Percentiles rank a stretch among this genome's conserved stretches.
These are phyloP conservation scores for Hedya salicella DNA, from an alignment of 2,888 invertebrate genomes.

Conservation along the genomic window DNA sequence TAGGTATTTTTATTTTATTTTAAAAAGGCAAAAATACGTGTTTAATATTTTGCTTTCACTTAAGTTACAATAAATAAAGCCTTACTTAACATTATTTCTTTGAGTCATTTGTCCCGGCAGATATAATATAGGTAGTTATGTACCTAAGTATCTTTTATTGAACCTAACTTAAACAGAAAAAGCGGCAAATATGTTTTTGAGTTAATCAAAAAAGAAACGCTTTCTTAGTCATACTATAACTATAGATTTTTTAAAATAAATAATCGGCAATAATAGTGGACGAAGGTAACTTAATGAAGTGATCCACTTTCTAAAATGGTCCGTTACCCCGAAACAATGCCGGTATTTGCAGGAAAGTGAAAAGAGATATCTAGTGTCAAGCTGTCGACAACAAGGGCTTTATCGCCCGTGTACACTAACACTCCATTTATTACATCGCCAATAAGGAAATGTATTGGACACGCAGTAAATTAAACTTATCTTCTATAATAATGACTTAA, in stretches of 20 bases:
- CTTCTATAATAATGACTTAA: conserved; percentile 2
- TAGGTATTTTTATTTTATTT: no score
- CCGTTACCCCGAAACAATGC: conserved; percentile 7
- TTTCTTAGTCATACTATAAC: no score
- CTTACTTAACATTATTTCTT: no score
- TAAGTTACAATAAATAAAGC: no score
- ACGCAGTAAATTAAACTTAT: conserved; percentile 29
- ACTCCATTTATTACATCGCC: conserved; percentile 21
- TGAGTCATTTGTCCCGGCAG: no score
- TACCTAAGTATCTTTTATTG: no score
- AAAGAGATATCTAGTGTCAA: conserved; percentile 29
- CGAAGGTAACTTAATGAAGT: neutral
- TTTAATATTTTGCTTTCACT: no score
- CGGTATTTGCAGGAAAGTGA: conserved; percentile 14
- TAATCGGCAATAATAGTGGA: neutral
- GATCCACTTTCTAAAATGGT: conserved; percentile 15
- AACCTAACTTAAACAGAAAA: no score
- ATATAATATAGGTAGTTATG: no score
- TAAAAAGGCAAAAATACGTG: no score
- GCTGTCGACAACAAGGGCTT: conserved; percentile 9
- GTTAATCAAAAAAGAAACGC: no score
- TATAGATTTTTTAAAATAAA: neutral
- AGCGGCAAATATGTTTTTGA: no score
- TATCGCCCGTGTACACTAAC: conserved; percentile 19
- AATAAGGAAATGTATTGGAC: conserved; percentile 25